These are phyloP conservation scores for Torymus aiolomorphi DNA, from an alignment of 2,888 invertebrate species.

Conservation along the genomic window DNA sequence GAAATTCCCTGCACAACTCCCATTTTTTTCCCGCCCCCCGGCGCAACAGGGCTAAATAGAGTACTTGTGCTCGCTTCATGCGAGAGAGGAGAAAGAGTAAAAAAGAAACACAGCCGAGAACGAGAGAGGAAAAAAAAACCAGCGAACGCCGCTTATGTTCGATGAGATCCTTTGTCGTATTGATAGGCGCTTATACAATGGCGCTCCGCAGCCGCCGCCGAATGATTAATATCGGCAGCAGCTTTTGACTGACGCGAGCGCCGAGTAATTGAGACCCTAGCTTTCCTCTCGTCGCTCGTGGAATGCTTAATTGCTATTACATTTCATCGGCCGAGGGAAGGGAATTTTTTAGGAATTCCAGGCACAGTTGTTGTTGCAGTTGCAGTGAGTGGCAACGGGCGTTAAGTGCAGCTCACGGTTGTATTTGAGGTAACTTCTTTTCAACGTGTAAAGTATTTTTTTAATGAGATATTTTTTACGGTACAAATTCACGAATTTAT, in stretches of 20 bases:
- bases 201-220: background rate
- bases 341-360: too few relatives aligned
- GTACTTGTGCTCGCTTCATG: background rate
- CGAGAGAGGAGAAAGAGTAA: background rate
- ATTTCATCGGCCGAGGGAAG: too few relatives aligned
- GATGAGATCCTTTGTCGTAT: slow-evolving; percentile 20
- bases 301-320: too few relatives aligned
- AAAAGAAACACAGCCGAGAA: background rate
- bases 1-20: background rate
- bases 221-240: slow-evolving; percentile 30
- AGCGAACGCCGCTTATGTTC: slow-evolving; percentile 7
- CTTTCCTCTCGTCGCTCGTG: background rate
- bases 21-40: too few relatives aligned
- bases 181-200: slow-evolving; percentile 20
- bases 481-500: too few relatives aligned
- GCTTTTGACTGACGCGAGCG: slow-evolving; percentile 29
- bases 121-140: background rate
- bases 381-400: too few relatives aligned
- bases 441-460: too few relatives aligned
- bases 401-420: too few relatives aligned
- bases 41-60: slow-evolving; percentile 13
- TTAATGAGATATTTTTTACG: too few relatives aligned
- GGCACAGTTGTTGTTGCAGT: too few relatives aligned
- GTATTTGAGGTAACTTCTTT: too few relatives aligned
- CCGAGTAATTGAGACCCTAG: slow-evolving; percentile 29